Conservation (phyloP, 1,140 invertebrate genomes). For the Drosophila pectinifera region DNA sequence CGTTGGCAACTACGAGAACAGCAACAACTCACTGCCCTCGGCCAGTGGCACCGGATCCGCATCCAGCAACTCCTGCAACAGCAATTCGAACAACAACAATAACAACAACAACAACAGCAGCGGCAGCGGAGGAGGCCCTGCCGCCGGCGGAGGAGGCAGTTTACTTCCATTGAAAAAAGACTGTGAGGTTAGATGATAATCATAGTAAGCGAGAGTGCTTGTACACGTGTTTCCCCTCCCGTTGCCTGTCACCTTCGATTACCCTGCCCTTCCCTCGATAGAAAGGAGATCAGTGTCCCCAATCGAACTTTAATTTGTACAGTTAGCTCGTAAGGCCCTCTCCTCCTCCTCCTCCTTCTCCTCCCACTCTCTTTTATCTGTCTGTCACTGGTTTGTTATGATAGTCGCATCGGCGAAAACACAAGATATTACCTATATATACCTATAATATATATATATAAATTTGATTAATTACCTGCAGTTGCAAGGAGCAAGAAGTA, state of each 20-base stretch:
- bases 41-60: constrained; percentile 66
- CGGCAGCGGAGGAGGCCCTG: constrained; percentile 47
- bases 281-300: not conserved
- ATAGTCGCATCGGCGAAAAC: constrained; percentile 42
- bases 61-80: constrained; percentile 64
- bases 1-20: constrained; percentile 75
- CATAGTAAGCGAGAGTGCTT: constrained; percentile 51
- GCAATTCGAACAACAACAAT: constrained; percentile 68
- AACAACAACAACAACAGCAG: constrained; percentile 54
- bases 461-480: constrained; percentile 24
- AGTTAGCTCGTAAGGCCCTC: constrained; percentile 64
- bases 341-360: not conserved
- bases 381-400: constrained; percentile 53
- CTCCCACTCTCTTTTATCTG: constrained; percentile 8
- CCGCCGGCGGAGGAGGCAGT: constrained; percentile 56
- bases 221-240: constrained; percentile 7
- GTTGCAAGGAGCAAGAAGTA: constrained; percentile 5
- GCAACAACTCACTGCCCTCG: constrained; percentile 73
- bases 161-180: constrained; percentile 90
- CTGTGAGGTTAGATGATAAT: constrained; percentile 95
- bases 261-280: not conserved
- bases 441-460: constrained; percentile 37
- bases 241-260: not conserved
- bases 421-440: constrained; percentile 63
- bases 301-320: constrained; percentile 56